These are phyloP conservation scores for Isurus oxyrinchus DNA, from an alignment of 2,113 vertebrate genomes.

Conservation along the genomic window DNA sequence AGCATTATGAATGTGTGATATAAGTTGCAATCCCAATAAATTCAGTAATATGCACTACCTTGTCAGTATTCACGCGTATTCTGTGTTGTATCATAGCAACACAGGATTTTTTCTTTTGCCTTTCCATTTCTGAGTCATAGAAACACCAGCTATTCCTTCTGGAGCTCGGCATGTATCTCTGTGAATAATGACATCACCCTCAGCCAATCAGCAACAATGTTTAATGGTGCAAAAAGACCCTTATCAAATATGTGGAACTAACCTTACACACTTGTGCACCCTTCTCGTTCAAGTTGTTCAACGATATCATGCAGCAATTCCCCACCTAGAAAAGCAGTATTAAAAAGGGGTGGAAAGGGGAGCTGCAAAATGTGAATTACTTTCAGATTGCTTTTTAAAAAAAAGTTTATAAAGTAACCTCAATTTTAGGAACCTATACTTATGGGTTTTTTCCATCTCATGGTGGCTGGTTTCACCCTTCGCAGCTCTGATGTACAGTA, in stretches of 20 bases:
- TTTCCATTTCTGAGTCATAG: neutral
- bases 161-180: neutral
- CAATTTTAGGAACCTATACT: neutral
- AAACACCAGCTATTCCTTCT: neutral
- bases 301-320: too few relatives aligned
- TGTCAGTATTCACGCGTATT: too few relatives aligned
- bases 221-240: slow-evolving; percentile 18
- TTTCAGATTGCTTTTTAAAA: neutral
- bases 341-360: neutral
- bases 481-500: neutral
- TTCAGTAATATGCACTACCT: neutral
- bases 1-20: neutral
- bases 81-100: slow-evolving; percentile 30
- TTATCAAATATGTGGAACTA: slow-evolving; percentile 19
- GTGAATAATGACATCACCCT: neutral
- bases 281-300: neutral
- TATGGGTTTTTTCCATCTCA: neutral
- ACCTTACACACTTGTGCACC: neutral
- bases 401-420: neutral
- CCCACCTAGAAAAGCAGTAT: neutral
- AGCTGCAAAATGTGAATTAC: neutral
- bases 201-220: neutral
- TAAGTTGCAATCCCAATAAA: neutral
- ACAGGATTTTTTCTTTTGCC: neutral
- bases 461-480: neutral